Evolutionary conservation across 2,113 vertebrate species (phyloP).

Genomic region (Vanacampus margaritifer): DNA sequence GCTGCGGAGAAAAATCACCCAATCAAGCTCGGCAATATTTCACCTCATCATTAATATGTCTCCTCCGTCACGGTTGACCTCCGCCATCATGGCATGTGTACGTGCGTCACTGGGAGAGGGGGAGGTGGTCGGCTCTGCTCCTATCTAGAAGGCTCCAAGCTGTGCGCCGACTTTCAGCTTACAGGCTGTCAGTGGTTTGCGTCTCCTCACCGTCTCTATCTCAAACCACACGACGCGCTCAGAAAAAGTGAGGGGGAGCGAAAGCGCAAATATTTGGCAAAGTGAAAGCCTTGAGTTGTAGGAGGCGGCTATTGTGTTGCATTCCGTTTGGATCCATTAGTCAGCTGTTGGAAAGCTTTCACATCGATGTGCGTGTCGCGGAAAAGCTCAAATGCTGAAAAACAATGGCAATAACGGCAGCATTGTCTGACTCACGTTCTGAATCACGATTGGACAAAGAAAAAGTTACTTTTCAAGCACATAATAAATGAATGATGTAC

Average conservation of each 20-base stretch:
- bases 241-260: conserved; percentile 16
- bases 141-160: conserved; percentile 11
- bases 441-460: not conserved
- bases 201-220: conserved; percentile 17
- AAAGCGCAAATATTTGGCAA: conserved; percentile 19
- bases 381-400: not conserved
- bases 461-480: not conserved
- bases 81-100: conserved; percentile 47
- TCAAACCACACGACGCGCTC: not conserved
- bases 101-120: conserved; percentile 40
- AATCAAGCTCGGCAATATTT: conserved; percentile 24
- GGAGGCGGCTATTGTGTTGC: conserved; percentile 15
- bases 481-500: not conserved
- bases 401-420: not conserved
- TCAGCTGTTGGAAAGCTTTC: conserved; percentile 7
- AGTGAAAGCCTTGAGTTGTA: conserved; percentile 20
- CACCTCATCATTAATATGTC: conserved; percentile 35
- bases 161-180: conserved; percentile 8
- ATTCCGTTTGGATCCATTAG: conserved; percentile 6
- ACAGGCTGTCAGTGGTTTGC: conserved; percentile 10
- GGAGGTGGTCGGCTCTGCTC: not conserved
- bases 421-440: not conserved
- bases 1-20: conserved; percentile 28
- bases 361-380: not conserved
- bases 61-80: conserved; percentile 38